These are phyloP conservation scores for Trachelus iudaicus DNA, from an alignment of 2,888 invertebrate species.

Conservation along the genomic window DNA sequence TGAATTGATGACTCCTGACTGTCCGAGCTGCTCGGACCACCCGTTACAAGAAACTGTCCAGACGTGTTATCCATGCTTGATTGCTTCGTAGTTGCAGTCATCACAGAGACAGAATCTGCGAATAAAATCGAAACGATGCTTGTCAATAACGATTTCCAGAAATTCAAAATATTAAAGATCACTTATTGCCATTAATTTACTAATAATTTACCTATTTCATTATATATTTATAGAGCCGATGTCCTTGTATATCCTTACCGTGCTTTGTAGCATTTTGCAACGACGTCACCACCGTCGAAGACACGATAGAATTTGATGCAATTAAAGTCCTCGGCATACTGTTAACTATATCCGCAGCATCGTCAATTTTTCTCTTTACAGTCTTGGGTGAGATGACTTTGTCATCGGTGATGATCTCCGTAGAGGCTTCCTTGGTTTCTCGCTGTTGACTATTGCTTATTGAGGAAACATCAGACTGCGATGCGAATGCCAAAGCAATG, in stretches of 20 bases:
- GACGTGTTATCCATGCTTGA: slow-evolving; percentile 40
- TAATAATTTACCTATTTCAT: background rate
- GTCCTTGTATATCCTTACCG: slow-evolving; percentile 40
- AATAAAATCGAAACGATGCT: background rate
- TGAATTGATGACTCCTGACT: slow-evolving; percentile 47
- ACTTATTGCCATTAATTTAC: background rate
- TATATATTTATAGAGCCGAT: background rate
- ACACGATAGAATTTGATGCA: slow-evolving; percentile 37
- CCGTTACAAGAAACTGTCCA: slow-evolving; percentile 46
- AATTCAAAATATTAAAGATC: background rate
- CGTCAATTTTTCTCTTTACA: slow-evolving; percentile 59
- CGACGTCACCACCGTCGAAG: slow-evolving; percentile 38
- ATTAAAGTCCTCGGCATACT: slow-evolving; percentile 38
- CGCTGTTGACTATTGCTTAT: slow-evolving; percentile 44
- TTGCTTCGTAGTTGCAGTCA: slow-evolving; percentile 32
- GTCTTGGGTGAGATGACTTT: slow-evolving; percentile 55
- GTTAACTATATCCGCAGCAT: slow-evolving; percentile 33
- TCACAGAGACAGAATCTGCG: slow-evolving; percentile 40
- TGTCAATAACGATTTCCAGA: background rate
- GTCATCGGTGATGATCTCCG: slow-evolving; percentile 43
- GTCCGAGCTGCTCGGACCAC: slow-evolving; percentile 47
- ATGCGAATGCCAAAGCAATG: slow-evolving; percentile 55
- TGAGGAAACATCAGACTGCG: slow-evolving; percentile 42
- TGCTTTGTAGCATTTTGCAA: slow-evolving; percentile 52
- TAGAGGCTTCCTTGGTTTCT: slow-evolving; percentile 45